Evolutionary conservation across 1,140 invertebrate genomes (phyloP).

Genomic region (Phocides pigmalion): DNA sequence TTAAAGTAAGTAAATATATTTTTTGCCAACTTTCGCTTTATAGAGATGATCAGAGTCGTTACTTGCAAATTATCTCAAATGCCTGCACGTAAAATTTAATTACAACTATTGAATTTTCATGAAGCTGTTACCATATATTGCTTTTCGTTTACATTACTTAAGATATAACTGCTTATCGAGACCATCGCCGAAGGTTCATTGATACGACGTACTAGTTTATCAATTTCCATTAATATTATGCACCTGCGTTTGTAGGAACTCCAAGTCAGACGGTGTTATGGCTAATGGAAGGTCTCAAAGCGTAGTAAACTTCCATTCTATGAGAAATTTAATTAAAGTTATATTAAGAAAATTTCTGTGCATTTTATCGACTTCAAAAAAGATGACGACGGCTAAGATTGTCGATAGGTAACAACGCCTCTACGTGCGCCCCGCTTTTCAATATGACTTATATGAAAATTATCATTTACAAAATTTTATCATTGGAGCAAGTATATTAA

Average conservation of each 20-base stretch:
- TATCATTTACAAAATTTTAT: no score
- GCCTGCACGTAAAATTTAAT: constrained; percentile 17
- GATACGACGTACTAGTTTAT: constrained; percentile 25
- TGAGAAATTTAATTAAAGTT: neutral
- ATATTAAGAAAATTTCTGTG: neutral
- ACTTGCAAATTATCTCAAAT: constrained; percentile 24
- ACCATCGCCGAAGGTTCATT: constrained; percentile 20
- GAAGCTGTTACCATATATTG: constrained; percentile 21
- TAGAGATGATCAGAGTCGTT: constrained; percentile 9
- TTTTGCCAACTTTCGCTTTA: constrained; percentile 5
- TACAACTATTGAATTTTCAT: constrained; percentile 32
- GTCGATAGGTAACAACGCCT: no score
- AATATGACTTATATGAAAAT: no score
- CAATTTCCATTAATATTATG: constrained; percentile 28
- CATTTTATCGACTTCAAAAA: no score
- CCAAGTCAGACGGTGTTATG: neutral
- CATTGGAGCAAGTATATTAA: no score
- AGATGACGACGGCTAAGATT: no score
- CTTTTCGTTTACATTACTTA: constrained; percentile 29
- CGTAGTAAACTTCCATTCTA: neutral
- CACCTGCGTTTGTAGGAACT: constrained; percentile 30
- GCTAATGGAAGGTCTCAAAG: neutral
- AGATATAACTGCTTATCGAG: constrained; percentile 21
- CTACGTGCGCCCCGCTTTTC: no score
- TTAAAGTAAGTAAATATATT: neutral